Conservation (phyloP, 2,888 invertebrate genomes). For the Ryuthela nishihirai region DNA sequence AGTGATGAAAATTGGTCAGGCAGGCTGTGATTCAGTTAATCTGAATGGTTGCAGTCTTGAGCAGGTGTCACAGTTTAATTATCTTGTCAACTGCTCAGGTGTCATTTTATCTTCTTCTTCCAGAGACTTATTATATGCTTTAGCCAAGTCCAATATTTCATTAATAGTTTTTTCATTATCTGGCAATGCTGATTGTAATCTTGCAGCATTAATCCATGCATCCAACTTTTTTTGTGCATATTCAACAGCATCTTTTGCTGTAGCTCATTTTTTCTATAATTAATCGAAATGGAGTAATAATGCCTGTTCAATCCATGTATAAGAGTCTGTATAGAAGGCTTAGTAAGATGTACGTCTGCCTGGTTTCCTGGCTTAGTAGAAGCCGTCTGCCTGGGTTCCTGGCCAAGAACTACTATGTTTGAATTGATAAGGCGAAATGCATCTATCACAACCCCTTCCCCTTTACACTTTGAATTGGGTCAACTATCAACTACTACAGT, state of each 20-base stretch:
- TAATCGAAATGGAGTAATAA: constrained; percentile 99
- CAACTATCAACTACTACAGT: constrained; percentile 98
- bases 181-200: constrained; percentile 86
- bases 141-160: constrained; percentile 94
- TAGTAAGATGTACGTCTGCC: constrained; percentile 48
- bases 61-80: too few relatives aligned
- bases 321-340: constrained; percentile 66
- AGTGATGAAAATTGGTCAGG: too few relatives aligned
- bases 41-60: too few relatives aligned
- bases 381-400: constrained; percentile 97
- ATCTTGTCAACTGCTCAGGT: constrained; percentile 95
- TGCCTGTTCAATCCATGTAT: constrained; percentile 98
- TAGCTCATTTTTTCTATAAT: constrained; percentile 96
- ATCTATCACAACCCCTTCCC: constrained; percentile 68
- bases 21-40: too few relatives aligned
- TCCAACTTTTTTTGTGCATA: constrained; percentile 98
- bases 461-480: constrained; percentile 99
- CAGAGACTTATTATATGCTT: constrained; percentile 95
- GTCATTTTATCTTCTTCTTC: constrained; percentile 99
- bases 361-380: constrained; percentile 98
- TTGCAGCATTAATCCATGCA: constrained; percentile 86
- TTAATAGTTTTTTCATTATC: constrained; percentile 86
- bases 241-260: constrained; percentile 99
- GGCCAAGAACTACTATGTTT: constrained; percentile 97
- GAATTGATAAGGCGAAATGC: constrained; percentile 98